Evolutionary conservation across 2,888 invertebrate genomes (phyloP).

Genomic region (Ophion slaviceki): DNA sequence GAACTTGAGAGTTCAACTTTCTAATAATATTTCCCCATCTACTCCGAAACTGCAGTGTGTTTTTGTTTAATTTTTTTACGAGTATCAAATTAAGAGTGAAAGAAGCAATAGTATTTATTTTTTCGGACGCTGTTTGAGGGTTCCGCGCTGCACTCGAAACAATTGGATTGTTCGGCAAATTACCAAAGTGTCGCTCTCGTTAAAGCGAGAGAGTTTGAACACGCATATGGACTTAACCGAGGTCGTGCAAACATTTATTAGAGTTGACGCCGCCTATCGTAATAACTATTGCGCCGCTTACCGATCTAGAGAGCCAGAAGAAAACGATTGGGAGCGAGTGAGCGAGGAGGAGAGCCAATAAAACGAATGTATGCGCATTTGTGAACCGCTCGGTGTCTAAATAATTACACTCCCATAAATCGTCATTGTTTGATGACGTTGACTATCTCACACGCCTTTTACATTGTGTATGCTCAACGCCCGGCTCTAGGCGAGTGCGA

Average conservation of each 20-base stretch:
- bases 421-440: constrained; percentile 41
- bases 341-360: constrained; percentile 23
- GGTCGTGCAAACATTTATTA: constrained; percentile 60
- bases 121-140: neutral
- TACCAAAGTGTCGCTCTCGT: constrained; percentile 68
- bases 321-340: constrained; percentile 5
- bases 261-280: constrained; percentile 40
- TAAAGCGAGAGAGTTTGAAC: constrained; percentile 52
- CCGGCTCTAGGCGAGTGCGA: neutral
- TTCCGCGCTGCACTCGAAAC: constrained; percentile 70
- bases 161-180: constrained; percentile 74
- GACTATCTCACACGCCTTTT: constrained; percentile 12
- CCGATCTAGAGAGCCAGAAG: constrained; percentile 28
- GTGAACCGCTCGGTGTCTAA: constrained; percentile 28
- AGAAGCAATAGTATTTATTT: neutral
- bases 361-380: constrained; percentile 2
- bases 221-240: constrained; percentile 43
- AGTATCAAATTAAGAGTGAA: neutral
- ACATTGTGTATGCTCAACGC: constrained; percentile 1
- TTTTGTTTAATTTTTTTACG: too few species aligned
- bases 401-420: constrained; percentile 57
- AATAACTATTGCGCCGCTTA: constrained; percentile 37
- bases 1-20: too few species aligned
- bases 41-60: too few species aligned
- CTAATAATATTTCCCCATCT: too few species aligned